Conservation (phyloP, 1,140 invertebrate species). For the Hestina assimilis region DNA sequence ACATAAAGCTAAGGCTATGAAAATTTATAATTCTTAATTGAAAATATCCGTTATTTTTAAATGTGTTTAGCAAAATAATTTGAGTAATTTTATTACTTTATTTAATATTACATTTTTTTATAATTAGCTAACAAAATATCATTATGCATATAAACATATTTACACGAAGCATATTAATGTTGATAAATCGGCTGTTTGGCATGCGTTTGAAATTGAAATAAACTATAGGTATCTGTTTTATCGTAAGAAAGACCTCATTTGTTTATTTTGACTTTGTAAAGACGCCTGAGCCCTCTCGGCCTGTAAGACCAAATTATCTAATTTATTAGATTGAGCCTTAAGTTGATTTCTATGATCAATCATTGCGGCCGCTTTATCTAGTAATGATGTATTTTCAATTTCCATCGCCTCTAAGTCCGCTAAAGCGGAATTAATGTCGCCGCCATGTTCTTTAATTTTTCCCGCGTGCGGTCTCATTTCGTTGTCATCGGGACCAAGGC, state of each 20-base stretch:
- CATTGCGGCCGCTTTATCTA: conserved; percentile 47
- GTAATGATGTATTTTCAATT: conserved; percentile 44
- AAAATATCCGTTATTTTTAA: neutral
- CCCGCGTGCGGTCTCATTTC: conserved; percentile 48
- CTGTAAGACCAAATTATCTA: conserved; percentile 82
- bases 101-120: neutral
- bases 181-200: conserved; percentile 4
- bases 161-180: neutral
- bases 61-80: neutral
- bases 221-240: conserved; percentile 45
- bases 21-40: neutral
- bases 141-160: neutral
- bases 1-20: neutral
- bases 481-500: conserved; percentile 63
- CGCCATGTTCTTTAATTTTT: conserved; percentile 48
- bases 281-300: conserved; percentile 83
- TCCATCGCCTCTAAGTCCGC: conserved; percentile 72
- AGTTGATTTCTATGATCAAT: conserved; percentile 80
- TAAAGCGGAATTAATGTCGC: conserved; percentile 69
- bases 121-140: neutral
- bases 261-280: conserved; percentile 84
- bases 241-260: conserved; percentile 84
- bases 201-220: neutral
- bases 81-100: neutral
- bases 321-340: conserved; percentile 81